phyloP scores from a whole-genome alignment of 2,888 invertebrate genomes.

The Biston betularia region DNA sequence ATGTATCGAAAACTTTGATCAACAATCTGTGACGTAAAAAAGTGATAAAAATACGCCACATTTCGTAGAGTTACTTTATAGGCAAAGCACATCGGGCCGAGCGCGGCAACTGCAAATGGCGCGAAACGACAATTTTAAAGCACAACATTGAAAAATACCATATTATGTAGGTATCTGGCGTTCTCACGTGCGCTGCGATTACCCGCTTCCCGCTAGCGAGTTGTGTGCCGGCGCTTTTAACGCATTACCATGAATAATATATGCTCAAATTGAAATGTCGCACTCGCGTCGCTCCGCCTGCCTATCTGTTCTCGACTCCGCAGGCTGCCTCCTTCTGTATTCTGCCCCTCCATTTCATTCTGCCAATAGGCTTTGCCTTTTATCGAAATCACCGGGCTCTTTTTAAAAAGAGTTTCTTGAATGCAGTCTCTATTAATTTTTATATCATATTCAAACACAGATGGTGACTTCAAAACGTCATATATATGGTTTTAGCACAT shows the following conservation, averaged over 20 bases:
- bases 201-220: slow-evolving; percentile 73
- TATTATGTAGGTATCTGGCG: slow-evolving; percentile 68
- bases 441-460: slow-evolving; percentile 37
- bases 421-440: slow-evolving; percentile 49
- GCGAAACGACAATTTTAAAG: slow-evolving; percentile 84
- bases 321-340: slow-evolving; percentile 63
- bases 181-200: slow-evolving; percentile 79
- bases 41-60: slow-evolving; percentile 67
- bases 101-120: slow-evolving; percentile 77
- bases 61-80: slow-evolving; percentile 78
- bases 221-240: slow-evolving; percentile 82
- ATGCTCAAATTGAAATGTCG: slow-evolving; percentile 85
- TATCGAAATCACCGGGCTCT: slow-evolving; percentile 67
- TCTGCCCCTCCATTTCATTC: slow-evolving; percentile 68
- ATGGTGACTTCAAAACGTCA: background rate
- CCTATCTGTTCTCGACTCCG: slow-evolving; percentile 71
- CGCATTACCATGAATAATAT: slow-evolving; percentile 86
- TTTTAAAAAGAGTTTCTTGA: slow-evolving; percentile 55
- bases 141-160: slow-evolving; percentile 79
- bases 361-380: slow-evolving; percentile 79
- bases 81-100: slow-evolving; percentile 73
- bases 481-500: background rate
- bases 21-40: slow-evolving; percentile 55
- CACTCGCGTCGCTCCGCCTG: slow-evolving; percentile 79
- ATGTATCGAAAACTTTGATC: slow-evolving; percentile 36